These are phyloP conservation scores for Calcarius lapponicus DNA, from an alignment of 2,797 vertebrate species.

Conservation along the genomic window DNA sequence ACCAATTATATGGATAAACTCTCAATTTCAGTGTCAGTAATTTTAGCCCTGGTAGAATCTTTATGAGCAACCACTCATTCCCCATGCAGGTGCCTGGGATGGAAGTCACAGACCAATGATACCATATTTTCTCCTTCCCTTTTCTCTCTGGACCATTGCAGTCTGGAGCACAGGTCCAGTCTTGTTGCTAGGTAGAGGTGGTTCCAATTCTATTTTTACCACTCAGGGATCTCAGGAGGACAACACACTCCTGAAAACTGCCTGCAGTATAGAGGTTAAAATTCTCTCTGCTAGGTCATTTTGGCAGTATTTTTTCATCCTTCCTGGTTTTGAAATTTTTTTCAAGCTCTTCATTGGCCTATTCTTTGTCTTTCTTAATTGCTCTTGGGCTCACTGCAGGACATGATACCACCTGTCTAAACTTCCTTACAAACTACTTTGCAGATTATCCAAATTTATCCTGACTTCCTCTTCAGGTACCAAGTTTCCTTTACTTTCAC, in stretches of 20 bases:
- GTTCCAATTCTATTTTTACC: background rate
- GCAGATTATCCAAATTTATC: background rate
- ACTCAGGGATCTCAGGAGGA: background rate
- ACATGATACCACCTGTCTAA: background rate
- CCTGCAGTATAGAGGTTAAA: background rate
- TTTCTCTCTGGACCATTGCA: background rate
- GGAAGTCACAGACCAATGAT: background rate
- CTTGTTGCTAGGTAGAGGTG: background rate
- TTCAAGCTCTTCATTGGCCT: background rate
- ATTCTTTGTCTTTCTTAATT: background rate
- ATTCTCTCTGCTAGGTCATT: background rate
- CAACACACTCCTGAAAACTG: background rate
- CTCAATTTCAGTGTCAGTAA: background rate
- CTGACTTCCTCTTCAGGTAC: background rate
- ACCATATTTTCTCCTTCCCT: background rate
- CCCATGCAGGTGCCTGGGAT: background rate
- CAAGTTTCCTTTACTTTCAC: background rate
- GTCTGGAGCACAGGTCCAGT: background rate
- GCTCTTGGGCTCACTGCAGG: background rate
- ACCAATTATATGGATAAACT: background rate
- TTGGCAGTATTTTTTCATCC: background rate
- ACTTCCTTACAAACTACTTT: background rate
- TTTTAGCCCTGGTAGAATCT: background rate
- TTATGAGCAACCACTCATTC: background rate
- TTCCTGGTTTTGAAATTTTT: background rate